Percentiles rank a stretch among this genome's conserved stretches.
Conservation (phyloP, 2,113 vertebrate species). For the Pipa parva region DNA sequence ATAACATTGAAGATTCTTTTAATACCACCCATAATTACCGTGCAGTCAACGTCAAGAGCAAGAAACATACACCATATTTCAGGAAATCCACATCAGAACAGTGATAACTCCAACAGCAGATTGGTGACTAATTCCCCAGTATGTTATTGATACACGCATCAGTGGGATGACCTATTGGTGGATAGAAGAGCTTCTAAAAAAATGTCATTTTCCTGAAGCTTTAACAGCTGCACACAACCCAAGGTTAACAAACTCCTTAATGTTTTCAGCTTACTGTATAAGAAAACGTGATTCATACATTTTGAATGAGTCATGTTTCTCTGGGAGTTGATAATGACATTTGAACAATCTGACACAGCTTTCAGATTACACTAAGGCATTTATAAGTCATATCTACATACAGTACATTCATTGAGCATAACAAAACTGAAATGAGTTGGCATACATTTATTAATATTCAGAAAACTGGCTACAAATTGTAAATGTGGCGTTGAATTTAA, state of each 20-base stretch:
- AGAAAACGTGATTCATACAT: background rate
- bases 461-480: too few species aligned
- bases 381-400: too few species aligned
- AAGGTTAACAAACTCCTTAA: slow-evolving; percentile 18
- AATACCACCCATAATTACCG: too few species aligned
- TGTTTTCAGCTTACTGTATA: background rate
- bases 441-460: too few species aligned
- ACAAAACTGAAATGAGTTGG: too few species aligned
- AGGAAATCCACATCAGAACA: too few species aligned
- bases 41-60: too few species aligned
- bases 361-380: background rate
- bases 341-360: background rate
- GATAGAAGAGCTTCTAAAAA: background rate
- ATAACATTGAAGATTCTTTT: too few species aligned
- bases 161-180: background rate
- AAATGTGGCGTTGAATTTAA: too few species aligned
- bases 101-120: background rate
- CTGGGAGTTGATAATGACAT: background rate
- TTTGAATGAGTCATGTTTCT: slow-evolving; percentile 6
- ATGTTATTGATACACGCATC: background rate
- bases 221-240: background rate
- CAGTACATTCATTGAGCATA: too few species aligned
- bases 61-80: too few species aligned
- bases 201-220: background rate
- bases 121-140: background rate